A percentile compares a stretch with the other conserved stretches of the same genome.
phyloP scores from a whole-genome alignment of 2,797 vertebrate genomes.

The Myioborus miniatus region DNA sequence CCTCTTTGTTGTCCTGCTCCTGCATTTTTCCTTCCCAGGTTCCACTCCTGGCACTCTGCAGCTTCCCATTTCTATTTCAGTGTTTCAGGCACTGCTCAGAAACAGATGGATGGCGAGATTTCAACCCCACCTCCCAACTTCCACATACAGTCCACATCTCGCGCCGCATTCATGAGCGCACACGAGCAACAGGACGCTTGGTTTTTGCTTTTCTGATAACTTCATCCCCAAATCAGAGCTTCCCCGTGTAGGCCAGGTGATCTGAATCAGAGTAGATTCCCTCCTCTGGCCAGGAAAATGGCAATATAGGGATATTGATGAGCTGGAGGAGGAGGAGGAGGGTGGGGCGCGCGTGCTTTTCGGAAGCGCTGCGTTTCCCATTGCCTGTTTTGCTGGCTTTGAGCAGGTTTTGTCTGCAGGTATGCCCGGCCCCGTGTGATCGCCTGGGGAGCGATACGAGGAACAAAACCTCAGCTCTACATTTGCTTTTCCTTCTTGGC shows the following conservation, averaged over 20 bases:
- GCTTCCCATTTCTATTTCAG: slow-evolving; percentile 69
- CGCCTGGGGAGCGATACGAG: not conserved
- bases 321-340: not conserved
- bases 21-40: slow-evolving; percentile 55
- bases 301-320: not conserved
- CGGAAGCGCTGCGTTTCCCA: not conserved
- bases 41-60: slow-evolving; percentile 54
- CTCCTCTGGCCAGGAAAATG: rapidly evolving
- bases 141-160: slow-evolving; percentile 7
- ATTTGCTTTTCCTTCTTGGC: slow-evolving; percentile 55
- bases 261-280: not conserved
- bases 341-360: not conserved
- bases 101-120: slow-evolving; percentile 70
- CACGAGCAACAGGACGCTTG: not conserved
- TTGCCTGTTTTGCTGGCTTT: not conserved
- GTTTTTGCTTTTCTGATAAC: slow-evolving; percentile 20
- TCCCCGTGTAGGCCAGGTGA: not conserved
- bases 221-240: slow-evolving; percentile 46
- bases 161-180: not conserved
- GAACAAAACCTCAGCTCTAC: slow-evolving; percentile 35
- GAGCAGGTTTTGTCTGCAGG: slow-evolving; percentile 4
- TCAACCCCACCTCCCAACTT: slow-evolving; percentile 47
- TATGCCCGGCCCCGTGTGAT: not conserved
- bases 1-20: slow-evolving; percentile 53
- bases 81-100: slow-evolving; percentile 62